Percentiles rank a stretch among this genome's conserved stretches.
Evolutionary conservation across 1,140 invertebrate species (phyloP).

Genomic region (Ceratoteleas bidentatus): DNA sequence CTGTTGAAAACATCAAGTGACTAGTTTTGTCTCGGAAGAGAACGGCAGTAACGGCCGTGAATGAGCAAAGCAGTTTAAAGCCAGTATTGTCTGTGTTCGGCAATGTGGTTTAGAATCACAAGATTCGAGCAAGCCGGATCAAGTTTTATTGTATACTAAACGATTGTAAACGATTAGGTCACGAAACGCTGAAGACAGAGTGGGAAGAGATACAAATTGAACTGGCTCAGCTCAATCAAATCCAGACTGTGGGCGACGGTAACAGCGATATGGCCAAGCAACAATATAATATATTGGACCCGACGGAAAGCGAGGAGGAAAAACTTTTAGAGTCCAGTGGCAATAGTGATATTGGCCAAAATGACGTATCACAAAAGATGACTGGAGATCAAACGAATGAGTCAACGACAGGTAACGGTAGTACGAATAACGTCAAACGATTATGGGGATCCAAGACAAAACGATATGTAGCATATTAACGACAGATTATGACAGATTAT

Average conservation of each 20-base stretch:
- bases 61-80: not conserved
- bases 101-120: not conserved
- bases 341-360: no score
- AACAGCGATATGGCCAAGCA: no score
- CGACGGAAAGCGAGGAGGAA: not conserved
- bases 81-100: not conserved
- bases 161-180: not conserved
- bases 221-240: not conserved
- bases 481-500: no score
- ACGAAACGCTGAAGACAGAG: not conserved
- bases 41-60: not conserved
- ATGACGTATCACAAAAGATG: no score
- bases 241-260: not conserved
- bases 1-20: not conserved
- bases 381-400: no score
- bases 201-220: not conserved
- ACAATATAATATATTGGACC: not conserved
- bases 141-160: not conserved
- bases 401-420: no score
- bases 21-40: not conserved
- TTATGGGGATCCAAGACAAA: no score
- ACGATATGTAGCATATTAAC: no score
- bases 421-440: no score
- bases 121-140: not conserved
- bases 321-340: not conserved